phyloP scores from a whole-genome alignment of 2,888 invertebrate genomes.

The Osedax fenrisi region DNA sequence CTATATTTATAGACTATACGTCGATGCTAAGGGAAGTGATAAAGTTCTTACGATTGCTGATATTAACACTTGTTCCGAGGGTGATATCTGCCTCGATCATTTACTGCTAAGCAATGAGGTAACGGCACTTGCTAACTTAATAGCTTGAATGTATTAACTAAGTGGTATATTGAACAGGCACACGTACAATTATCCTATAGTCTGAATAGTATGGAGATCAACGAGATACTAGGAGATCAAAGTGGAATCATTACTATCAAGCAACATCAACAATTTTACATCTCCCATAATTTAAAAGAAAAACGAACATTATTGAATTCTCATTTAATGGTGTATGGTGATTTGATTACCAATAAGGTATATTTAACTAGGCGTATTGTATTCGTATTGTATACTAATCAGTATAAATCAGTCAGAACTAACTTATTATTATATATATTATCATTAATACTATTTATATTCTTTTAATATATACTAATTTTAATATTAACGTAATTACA shows the following conservation, averaged over 20 bases:
- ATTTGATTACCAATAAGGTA: neutral
- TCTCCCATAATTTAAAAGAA: too few relatives aligned
- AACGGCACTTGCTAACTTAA: neutral
- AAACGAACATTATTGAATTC: neutral
- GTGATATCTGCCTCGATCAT: slow-evolving; percentile 36
- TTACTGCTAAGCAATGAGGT: slow-evolving; percentile 29
- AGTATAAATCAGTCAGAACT: too few relatives aligned
- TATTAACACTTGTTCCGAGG: slow-evolving; percentile 19
- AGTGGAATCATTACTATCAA: neutral
- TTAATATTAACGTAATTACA: too few relatives aligned
- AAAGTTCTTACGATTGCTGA: neutral
- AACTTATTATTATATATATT: too few relatives aligned
- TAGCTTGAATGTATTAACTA: neutral
- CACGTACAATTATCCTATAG: neutral
- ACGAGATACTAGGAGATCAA: neutral
- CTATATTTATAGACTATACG: neutral
- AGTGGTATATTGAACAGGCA: neutral
- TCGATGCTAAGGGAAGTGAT: neutral
- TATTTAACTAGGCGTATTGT: neutral
- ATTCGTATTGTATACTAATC: too few relatives aligned
- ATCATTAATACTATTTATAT: too few relatives aligned
- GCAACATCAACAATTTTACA: neutral
- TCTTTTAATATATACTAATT: too few relatives aligned
- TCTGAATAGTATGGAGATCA: neutral
- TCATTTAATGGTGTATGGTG: neutral